phyloP scores from a whole-genome alignment of 2,888 invertebrate genomes.

The Trypoxylon attenuatum region DNA sequence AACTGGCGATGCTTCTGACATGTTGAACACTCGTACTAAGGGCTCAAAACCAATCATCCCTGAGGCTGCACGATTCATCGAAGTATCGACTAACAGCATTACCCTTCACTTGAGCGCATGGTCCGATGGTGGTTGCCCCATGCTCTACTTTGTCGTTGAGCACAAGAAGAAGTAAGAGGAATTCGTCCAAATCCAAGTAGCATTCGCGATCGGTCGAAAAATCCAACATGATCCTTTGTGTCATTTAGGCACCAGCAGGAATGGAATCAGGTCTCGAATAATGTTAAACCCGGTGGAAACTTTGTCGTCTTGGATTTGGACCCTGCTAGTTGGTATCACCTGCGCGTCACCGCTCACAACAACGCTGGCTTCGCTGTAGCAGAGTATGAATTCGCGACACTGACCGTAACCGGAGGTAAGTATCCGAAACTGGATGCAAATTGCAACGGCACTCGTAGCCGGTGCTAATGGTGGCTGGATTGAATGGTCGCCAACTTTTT shows the following conservation, averaged over 20 bases:
- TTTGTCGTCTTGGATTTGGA: conserved; percentile 93
- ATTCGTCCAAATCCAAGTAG: not conserved
- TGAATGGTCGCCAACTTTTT: conserved; percentile 59
- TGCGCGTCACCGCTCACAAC: conserved; percentile 94
- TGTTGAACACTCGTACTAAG: conserved; percentile 91
- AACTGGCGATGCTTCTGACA: conserved; percentile 92
- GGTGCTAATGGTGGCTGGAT: conserved; percentile 70
- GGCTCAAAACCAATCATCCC: conserved; percentile 96
- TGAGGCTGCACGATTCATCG: conserved; percentile 92
- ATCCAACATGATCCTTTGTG: not conserved
- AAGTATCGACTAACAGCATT: conserved; percentile 94
- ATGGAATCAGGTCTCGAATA: conserved; percentile 96
- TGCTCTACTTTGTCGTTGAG: conserved; percentile 96
- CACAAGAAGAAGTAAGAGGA: conserved; percentile 89
- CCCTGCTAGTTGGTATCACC: conserved; percentile 95
- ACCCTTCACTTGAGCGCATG: conserved; percentile 94
- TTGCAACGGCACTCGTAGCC: conserved; percentile 53
- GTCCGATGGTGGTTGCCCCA: conserved; percentile 96
- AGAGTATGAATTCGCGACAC: conserved; percentile 95
- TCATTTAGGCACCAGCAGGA: conserved; percentile 83
- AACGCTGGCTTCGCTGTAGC: conserved; percentile 97
- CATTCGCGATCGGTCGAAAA: not conserved
- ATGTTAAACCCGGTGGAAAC: conserved; percentile 92
- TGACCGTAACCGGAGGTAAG: conserved; percentile 95
- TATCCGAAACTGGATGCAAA: conserved; percentile 35